phyloP scores from a whole-genome alignment of 2,888 invertebrate genomes.

The Drosophila koepferae region DNA sequence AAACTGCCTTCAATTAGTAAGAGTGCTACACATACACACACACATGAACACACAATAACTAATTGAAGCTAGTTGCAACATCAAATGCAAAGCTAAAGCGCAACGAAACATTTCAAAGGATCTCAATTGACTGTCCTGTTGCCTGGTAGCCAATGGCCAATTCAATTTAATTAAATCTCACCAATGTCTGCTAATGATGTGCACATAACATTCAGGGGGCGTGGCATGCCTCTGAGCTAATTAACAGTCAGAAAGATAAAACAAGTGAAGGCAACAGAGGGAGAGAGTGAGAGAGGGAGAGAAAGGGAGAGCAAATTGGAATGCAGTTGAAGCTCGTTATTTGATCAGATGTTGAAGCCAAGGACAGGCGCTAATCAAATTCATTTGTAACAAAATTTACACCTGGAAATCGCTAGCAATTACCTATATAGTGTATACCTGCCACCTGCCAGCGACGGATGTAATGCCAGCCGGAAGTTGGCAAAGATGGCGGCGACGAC shows the following conservation, averaged over 20 bases:
- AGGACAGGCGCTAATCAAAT: constrained; percentile 62
- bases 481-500: constrained; percentile 53
- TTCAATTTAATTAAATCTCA: constrained; percentile 74
- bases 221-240: constrained; percentile 15
- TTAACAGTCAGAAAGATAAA: constrained; percentile 12
- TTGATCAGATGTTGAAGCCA: constrained; percentile 30
- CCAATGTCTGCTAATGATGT: constrained; percentile 69
- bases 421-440: constrained; percentile 57
- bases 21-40: constrained; percentile 34
- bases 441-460: constrained; percentile 49
- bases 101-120: constrained; percentile 48
- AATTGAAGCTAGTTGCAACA: constrained; percentile 54
- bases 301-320: constrained; percentile 5
- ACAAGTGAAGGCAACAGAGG: no score
- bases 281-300: not conserved
- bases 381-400: constrained; percentile 62
- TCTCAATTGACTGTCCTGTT: constrained; percentile 36
- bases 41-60: constrained; percentile 28
- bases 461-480: constrained; percentile 72
- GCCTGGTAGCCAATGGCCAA: constrained; percentile 54
- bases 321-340: constrained; percentile 37
- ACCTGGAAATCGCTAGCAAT: constrained; percentile 60
- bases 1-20: constrained; percentile 50
- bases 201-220: constrained; percentile 18
- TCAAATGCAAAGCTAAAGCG: constrained; percentile 43